Percentiles rank a stretch among this genome's conserved stretches.
Conservation (phyloP, 2,888 invertebrate species). For the Parascotia fuliginaria region DNA sequence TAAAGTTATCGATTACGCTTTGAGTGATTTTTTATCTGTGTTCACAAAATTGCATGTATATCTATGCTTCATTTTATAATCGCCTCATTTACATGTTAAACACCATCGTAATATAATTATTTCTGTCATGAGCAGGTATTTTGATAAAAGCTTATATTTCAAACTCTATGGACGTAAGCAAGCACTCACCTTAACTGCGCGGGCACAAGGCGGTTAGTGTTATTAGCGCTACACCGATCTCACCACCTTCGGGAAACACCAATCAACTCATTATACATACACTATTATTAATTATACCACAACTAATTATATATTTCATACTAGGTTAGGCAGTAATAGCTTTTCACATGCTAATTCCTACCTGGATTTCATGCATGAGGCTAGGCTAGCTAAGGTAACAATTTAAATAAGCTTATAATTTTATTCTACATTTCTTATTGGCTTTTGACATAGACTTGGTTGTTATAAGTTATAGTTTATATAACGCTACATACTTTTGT, state of each 20-base stretch:
- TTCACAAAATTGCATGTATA: no score
- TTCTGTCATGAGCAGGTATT: not conserved
- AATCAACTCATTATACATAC: slow-evolving; percentile 39
- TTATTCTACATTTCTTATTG: no score
- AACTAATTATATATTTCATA: not conserved
- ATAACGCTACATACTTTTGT: no score
- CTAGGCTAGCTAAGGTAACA: no score
- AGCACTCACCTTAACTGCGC: slow-evolving; percentile 76
- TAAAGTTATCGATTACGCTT: no score
- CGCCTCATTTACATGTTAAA: no score
- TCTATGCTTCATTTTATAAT: no score
- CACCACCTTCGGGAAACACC: slow-evolving; percentile 80
- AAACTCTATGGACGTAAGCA: slow-evolving; percentile 37
- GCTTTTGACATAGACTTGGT: no score
- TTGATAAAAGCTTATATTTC: not conserved
- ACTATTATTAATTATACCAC: not conserved
- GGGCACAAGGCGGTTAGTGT: slow-evolving; percentile 67
- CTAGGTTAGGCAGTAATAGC: not conserved
- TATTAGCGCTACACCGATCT: slow-evolving; percentile 73
- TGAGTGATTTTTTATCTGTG: no score
- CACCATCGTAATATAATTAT: not conserved
- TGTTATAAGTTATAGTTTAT: no score
- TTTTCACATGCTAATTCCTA: not conserved
- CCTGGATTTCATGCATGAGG: not conserved
- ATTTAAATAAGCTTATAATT: no score